Evolutionary conservation across 2,888 invertebrate genomes (phyloP), one percentile per base, ranked within the genome.

Genomic region (Entomobrya proxima): DNA sequence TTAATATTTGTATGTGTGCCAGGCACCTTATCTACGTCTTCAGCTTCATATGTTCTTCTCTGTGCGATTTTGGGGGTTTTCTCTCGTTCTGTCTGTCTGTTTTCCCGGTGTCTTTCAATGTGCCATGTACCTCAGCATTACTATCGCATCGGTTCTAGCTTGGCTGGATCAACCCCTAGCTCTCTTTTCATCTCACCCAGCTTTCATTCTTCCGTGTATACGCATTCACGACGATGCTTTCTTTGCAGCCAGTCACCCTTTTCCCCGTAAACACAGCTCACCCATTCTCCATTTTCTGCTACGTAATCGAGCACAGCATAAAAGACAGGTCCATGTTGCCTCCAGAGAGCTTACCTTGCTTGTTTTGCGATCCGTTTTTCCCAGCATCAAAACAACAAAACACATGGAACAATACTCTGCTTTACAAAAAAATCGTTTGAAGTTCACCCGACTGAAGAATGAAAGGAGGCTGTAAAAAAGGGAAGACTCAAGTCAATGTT

Each of bases 371-470:
- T 44, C 52, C 81, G 30, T 76, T 55, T 67, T 61, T 58, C n/a
- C n/a, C 81, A 67, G 55, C 81, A 85, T 80, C 75, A 85, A 81
- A 86, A 86, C 86, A 86, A 86, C 86, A 86, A 86, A 86, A 86
- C 86, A 86, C 86, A 81, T 81, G 67, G 86, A 86, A 86, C 86
- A 86, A 86, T 86, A 72, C 85, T 67, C 75, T 55, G 75, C 79
- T 47, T 80, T 67, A 80, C 75, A 76, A 86, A 76, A 61, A 80
- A 81, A 86, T 86, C 86, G 80, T 86, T 86, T 86, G 86, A 86
- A 86, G 86, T 86, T 86, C 81, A 86, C 67, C 86, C 86, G 86
- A 86, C 86, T 86, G 86, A 77, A 86, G 86, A 86, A 81, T 85
- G 75, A 85, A 85, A 74, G 78, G 85, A 80, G 74, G 32, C 67